phyloP scores from a whole-genome alignment of 2,888 invertebrate genomes.

The Endotricha flammealis region DNA sequence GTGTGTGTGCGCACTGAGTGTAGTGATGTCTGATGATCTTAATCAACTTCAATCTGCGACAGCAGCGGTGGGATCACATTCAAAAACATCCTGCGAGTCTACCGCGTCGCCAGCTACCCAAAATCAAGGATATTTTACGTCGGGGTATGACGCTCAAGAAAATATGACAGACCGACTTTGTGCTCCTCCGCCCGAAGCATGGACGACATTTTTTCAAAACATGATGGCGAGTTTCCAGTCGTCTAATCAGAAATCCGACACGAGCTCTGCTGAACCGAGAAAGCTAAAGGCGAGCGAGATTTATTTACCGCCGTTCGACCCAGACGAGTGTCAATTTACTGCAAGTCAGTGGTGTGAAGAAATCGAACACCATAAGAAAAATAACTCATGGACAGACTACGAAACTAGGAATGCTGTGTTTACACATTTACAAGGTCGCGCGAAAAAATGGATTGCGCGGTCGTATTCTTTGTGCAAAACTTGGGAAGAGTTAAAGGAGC shows the following conservation, averaged over 20 bases:
- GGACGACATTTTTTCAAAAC: constrained; percentile 8
- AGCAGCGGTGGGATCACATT: too few species aligned
- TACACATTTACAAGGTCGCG: too few species aligned
- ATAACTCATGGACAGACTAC: constrained; percentile 15
- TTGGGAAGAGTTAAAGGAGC: constrained; percentile 10
- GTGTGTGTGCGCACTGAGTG: too few species aligned
- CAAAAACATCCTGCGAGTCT: too few species aligned
- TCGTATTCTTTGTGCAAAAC: constrained; percentile 11
- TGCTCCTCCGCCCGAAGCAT: constrained; percentile 2
- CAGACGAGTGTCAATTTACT: constrained; percentile 19
- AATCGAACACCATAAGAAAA: constrained; percentile 8
- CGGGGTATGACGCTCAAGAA: too few species aligned
- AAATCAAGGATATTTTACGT: too few species aligned
- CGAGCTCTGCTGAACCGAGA: too few species aligned
- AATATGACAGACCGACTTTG: too few species aligned
- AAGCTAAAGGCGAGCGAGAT: constrained; percentile 3
- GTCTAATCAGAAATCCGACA: background rate
- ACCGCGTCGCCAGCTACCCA: too few species aligned
- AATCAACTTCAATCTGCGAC: too few species aligned
- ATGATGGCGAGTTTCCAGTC: constrained; percentile 4
- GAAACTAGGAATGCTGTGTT: constrained; percentile 9
- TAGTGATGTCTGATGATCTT: too few species aligned
- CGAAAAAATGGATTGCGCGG: too few species aligned
- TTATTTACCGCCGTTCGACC: constrained; percentile 18
- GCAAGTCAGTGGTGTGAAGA: constrained; percentile 20